Percentiles rank a stretch among this genome's conserved stretches.
Evolutionary conservation across 2,113 vertebrate species (phyloP).

Genomic region (Ginglymostoma cirratum): DNA sequence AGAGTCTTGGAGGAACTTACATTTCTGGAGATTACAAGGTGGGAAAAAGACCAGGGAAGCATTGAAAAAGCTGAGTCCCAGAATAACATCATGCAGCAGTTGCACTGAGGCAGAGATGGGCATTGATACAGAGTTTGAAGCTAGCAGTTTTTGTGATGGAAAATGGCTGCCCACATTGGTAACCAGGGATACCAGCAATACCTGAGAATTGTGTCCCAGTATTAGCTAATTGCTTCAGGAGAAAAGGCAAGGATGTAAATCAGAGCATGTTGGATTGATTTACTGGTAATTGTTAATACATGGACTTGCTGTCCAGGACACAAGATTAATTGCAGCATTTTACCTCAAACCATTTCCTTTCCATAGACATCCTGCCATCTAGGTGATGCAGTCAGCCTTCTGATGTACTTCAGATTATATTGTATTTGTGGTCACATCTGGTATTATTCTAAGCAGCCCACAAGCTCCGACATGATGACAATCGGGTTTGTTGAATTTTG

Average conservation of each 20-base stretch:
- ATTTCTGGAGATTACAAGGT: background rate
- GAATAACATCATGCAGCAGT: background rate
- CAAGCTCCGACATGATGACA: background rate
- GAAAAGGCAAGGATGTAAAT: background rate
- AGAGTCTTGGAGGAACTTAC: background rate
- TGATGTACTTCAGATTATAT: background rate
- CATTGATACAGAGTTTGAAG: background rate
- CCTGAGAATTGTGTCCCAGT: background rate
- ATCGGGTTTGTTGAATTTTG: background rate
- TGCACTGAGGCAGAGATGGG: background rate
- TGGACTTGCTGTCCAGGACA: background rate
- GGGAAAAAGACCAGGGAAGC: background rate
- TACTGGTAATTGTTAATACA: background rate
- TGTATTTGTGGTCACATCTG: background rate
- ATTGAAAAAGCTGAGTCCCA: background rate
- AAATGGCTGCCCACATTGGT: background rate
- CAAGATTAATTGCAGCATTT: background rate
- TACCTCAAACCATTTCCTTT: slow-evolving; percentile 1
- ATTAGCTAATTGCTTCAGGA: background rate
- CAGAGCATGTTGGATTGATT: background rate
- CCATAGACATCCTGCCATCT: background rate
- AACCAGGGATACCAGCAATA: background rate
- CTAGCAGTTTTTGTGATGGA: background rate
- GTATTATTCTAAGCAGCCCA: background rate
- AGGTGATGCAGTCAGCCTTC: background rate